Percentiles rank a stretch among this genome's conserved stretches.
phyloP scores from a whole-genome alignment of 2,888 invertebrate genomes.

The Drosophila mayaguana region DNA sequence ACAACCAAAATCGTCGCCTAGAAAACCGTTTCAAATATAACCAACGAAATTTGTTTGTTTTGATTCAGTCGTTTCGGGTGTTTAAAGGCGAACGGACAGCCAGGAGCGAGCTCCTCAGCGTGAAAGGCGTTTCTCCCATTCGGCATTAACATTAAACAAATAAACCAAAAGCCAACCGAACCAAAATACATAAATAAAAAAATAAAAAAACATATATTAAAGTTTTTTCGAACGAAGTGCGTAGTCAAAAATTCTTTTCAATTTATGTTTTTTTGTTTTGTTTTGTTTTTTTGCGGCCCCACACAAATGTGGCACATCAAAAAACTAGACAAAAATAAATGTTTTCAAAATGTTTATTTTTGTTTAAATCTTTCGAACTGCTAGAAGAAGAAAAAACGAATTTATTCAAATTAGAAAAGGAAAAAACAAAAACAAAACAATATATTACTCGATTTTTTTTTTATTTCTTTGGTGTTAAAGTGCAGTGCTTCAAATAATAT shows the following conservation, averaged over 20 bases:
- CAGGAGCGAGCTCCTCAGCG: conserved; percentile 26
- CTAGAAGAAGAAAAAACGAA: neutral
- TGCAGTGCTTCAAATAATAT: conserved; percentile 21
- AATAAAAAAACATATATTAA: conserved; percentile 23
- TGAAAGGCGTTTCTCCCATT: neutral
- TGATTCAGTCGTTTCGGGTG: conserved; percentile 83
- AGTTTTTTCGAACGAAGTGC: conserved; percentile 39
- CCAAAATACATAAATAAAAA: conserved; percentile 9
- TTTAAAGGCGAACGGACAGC: conserved; percentile 71
- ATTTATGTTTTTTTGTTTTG: neutral
- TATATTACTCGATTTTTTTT: conserved; percentile 5
- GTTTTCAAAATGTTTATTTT: conserved; percentile 26
- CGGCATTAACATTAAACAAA: conserved; percentile 39
- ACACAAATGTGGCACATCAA: conserved; percentile 19
- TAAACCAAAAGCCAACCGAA: conserved; percentile 20
- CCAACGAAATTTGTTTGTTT: conserved; percentile 80
- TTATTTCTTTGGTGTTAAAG: conserved; percentile 41
- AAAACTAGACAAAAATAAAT: conserved; percentile 23
- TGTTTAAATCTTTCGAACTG: conserved; percentile 12
- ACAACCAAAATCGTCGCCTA: conserved; percentile 28
- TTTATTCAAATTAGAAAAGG: conserved; percentile 16
- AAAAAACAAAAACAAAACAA: neutral
- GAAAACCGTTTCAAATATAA: conserved; percentile 76
- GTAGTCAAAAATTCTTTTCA: conserved; percentile 5
- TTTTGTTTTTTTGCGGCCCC: conserved; percentile 1